phyloP scores from a whole-genome alignment of 2,113 vertebrate species.

The Circaetus gallicus region DNA sequence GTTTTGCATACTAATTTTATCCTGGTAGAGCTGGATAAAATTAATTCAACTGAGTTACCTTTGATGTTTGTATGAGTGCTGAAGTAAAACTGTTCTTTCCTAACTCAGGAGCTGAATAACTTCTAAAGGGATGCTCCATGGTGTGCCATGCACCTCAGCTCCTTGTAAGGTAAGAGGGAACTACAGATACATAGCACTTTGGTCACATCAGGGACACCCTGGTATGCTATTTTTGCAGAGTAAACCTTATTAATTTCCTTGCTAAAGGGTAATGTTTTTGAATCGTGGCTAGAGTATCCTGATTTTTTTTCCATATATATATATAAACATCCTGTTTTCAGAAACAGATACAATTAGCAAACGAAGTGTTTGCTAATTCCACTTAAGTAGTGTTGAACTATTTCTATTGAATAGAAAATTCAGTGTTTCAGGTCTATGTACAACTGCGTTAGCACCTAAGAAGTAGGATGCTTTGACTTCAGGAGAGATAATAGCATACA shows the following conservation, averaged over 20 bases:
- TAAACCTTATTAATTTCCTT: neutral
- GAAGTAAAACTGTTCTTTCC: neutral
- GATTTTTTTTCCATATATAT: neutral
- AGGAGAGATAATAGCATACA: neutral
- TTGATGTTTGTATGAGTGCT: neutral
- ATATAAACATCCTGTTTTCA: neutral
- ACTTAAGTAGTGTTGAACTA: neutral
- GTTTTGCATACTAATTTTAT: neutral
- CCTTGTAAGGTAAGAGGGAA: neutral
- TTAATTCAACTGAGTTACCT: neutral
- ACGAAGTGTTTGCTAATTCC: neutral
- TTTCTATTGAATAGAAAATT: neutral
- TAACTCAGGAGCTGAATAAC: neutral
- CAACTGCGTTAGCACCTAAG: neutral
- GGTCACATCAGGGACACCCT: neutral
- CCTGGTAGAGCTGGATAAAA: neutral
- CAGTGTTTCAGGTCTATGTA: neutral
- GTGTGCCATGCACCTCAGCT: neutral
- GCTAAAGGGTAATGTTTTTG: neutral
- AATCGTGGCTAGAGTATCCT: neutral
- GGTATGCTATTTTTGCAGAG: neutral
- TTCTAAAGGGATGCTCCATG: neutral
- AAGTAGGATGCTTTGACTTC: neutral
- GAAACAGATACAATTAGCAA: neutral
- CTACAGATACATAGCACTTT: rapidly evolving